phyloP scores from a whole-genome alignment of 2,888 invertebrate genomes.

The Dynastes tityus region DNA sequence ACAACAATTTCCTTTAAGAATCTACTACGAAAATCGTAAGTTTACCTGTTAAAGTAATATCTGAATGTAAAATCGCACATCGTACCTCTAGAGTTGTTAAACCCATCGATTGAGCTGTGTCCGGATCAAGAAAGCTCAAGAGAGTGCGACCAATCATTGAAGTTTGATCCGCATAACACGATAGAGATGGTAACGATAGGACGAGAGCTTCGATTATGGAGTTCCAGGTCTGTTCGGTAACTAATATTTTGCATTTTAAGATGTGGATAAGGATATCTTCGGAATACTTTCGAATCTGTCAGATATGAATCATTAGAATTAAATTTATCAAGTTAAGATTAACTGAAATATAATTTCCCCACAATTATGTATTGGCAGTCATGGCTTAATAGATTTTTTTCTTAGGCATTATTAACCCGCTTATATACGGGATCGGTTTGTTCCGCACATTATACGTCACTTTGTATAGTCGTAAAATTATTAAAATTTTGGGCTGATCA shows the following conservation, averaged over 20 bases:
- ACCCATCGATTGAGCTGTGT: constrained; percentile 75
- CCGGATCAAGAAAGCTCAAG: constrained; percentile 77
- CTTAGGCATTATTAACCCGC: no score
- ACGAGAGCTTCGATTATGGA: constrained; percentile 74
- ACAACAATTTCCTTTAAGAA: constrained; percentile 72
- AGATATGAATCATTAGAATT: constrained; percentile 48
- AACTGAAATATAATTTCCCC: no score
- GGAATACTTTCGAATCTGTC: constrained; percentile 74
- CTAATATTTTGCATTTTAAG: constrained; percentile 77
- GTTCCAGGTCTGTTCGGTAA: constrained; percentile 78
- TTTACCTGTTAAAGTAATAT: neutral
- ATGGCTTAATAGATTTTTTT: no score
- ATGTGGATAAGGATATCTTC: constrained; percentile 77
- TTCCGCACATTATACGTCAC: no score
- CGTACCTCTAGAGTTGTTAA: constrained; percentile 73
- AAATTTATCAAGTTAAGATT: no score
- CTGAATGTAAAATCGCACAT: constrained; percentile 17
- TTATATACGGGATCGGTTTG: no score
- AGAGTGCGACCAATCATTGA: constrained; percentile 75
- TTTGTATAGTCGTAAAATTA: no score
- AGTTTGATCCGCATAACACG: constrained; percentile 74
- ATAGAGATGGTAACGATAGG: constrained; percentile 76
- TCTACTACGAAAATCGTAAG: constrained; percentile 60
- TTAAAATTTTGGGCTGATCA: no score
- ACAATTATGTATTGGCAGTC: no score